Percentiles rank a stretch among this genome's conserved stretches.
Evolutionary conservation across 2,888 invertebrate species (phyloP).

Genomic region (Syrista parreyssii): DNA sequence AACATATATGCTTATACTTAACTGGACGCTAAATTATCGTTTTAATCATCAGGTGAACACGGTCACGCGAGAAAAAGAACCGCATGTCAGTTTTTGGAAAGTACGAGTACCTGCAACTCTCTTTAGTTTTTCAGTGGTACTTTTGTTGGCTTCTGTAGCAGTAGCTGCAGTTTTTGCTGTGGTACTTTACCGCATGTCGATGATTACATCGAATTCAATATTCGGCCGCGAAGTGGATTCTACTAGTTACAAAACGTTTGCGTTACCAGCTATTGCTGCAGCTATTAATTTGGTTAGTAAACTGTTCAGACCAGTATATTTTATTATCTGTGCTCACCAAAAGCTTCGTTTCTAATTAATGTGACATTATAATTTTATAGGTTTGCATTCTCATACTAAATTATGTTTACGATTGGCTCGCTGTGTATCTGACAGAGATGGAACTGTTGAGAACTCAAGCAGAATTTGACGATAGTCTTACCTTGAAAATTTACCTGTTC

Average conservation of each 20-base stretch:
- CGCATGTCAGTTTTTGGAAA: slow-evolving; percentile 82
- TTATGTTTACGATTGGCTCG: slow-evolving; percentile 74
- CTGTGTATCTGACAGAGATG: slow-evolving; percentile 77
- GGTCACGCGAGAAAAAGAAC: slow-evolving; percentile 74
- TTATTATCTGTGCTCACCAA: neutral
- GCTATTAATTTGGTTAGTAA: slow-evolving; percentile 76
- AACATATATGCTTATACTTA: neutral
- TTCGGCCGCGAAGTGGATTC: slow-evolving; percentile 67
- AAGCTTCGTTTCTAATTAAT: neutral
- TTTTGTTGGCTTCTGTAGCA: slow-evolving; percentile 75
- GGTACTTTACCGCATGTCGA: slow-evolving; percentile 80
- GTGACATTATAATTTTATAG: slow-evolving; percentile 21
- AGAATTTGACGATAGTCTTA: slow-evolving; percentile 87
- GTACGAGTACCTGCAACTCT: slow-evolving; percentile 78
- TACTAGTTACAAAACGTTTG: slow-evolving; percentile 72
- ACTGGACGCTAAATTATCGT: neutral
- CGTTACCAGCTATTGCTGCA: slow-evolving; percentile 81
- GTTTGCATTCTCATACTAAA: slow-evolving; percentile 81
- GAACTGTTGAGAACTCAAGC: slow-evolving; percentile 84
- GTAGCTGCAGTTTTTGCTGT: slow-evolving; percentile 81
- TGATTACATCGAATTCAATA: slow-evolving; percentile 71
- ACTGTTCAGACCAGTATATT: neutral
- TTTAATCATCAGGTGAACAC: slow-evolving; percentile 34
- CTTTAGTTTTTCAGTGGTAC: slow-evolving; percentile 77
- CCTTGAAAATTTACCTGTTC: slow-evolving; percentile 87